Conservation (phyloP, 2,888 invertebrate genomes). For the Meteorus colon region DNA sequence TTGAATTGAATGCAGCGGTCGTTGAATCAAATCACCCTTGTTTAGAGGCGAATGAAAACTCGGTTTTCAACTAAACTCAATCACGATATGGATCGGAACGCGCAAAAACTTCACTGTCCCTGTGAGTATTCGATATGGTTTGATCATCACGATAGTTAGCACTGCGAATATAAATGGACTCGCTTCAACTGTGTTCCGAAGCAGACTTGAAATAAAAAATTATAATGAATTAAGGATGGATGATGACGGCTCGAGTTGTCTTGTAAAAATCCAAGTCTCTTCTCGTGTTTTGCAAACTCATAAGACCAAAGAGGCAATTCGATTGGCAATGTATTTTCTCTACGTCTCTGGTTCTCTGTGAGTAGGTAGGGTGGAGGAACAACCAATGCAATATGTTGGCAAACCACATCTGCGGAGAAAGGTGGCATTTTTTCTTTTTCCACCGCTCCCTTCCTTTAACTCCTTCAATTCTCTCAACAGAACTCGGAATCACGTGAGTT, state of each 20-base stretch:
- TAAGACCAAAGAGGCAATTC: constrained; percentile 16
- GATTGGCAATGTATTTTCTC: constrained; percentile 33
- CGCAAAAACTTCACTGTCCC: neutral
- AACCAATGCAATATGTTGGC: constrained; percentile 30
- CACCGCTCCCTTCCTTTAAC: constrained; percentile 15
- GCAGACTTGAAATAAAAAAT: constrained; percentile 25
- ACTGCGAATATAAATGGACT: constrained; percentile 30
- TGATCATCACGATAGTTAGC: constrained; percentile 20
- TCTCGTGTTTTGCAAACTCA: constrained; percentile 33
- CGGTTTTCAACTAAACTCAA: neutral
- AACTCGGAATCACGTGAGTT: neutral
- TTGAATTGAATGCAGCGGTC: neutral
- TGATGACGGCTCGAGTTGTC: neutral
- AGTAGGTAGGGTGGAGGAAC: constrained; percentile 33
- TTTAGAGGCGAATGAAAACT: neutral
- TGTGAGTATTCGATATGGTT: constrained; percentile 2
- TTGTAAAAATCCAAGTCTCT: constrained; percentile 29
- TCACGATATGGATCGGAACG: neutral
- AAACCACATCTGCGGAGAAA: constrained; percentile 39
- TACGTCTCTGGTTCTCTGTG: constrained; percentile 12
- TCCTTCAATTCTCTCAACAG: neutral
- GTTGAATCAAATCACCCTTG: neutral
- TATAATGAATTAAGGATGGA: constrained; percentile 7
- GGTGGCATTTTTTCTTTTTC: constrained; percentile 17
- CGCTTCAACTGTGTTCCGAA: neutral